phyloP scores from a whole-genome alignment of 1,140 invertebrate species.

The Ips typographus region DNA sequence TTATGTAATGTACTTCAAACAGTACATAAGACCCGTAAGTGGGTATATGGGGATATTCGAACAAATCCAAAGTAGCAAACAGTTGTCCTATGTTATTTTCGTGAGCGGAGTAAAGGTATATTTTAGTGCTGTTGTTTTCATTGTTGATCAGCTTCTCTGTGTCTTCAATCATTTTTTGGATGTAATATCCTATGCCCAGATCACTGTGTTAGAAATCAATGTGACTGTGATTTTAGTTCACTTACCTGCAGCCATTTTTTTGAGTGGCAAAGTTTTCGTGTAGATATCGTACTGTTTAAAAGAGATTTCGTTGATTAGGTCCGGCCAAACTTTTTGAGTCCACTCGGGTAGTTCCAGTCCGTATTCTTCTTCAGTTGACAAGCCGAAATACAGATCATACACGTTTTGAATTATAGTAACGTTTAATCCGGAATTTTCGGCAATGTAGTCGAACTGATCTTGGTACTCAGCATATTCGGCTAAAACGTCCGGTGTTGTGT shows the following conservation, averaged over 20 bases:
- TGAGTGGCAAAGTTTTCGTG: constrained; percentile 32
- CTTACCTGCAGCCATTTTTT: constrained; percentile 35
- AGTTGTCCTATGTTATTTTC: constrained; percentile 39
- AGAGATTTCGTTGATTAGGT: constrained; percentile 46
- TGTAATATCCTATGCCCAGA: constrained; percentile 28
- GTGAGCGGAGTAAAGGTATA: constrained; percentile 43
- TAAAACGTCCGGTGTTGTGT: constrained; percentile 16
- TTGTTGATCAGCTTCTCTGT: constrained; percentile 26
- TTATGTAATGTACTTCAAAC: constrained; percentile 39
- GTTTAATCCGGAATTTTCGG: constrained; percentile 36
- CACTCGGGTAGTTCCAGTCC: constrained; percentile 62
- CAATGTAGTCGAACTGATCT: constrained; percentile 32
- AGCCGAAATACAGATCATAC: constrained; percentile 38
- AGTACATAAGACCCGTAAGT: constrained; percentile 40
- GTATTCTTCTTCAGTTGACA: constrained; percentile 53
- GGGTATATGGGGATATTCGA: constrained; percentile 38
- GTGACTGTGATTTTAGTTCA: constrained; percentile 1
- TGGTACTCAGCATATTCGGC: constrained; percentile 23
- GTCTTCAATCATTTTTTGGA: constrained; percentile 43
- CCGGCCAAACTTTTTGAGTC: constrained; percentile 62
- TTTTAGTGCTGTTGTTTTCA: constrained; percentile 27
- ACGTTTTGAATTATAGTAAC: constrained; percentile 28
- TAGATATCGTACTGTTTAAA: constrained; percentile 36
- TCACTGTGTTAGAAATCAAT: no score
- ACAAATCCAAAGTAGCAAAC: constrained; percentile 32